Evolutionary conservation across 1,140 invertebrate genomes (phyloP), one percentile per base, ranked within the genome.

Genomic region (Euschistus heros): DNA sequence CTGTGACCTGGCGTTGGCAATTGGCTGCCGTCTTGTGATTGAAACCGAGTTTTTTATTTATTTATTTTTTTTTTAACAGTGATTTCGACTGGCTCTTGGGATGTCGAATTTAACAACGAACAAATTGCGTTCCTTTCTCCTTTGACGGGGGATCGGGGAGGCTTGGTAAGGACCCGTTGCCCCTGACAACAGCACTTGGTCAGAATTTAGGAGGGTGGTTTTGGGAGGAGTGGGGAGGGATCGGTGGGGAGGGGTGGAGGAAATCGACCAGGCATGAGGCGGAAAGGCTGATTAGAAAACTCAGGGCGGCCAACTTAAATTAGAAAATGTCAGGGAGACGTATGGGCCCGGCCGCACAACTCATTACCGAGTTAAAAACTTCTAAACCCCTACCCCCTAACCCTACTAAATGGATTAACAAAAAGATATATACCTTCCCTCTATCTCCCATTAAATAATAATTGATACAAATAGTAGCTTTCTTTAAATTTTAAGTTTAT

Each of bases 211-310:
- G 33, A 37, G 33, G 33, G 33, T 37, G 4, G 33, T 37, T 37
- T 37, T 37, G 33, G 33, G 24, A 26, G 54, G 54, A 27, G 54
- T 24, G 24, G 20, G 24, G 20, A 57, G 20, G 54, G 18, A 24
- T 37, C 33, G 1, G 10, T 14, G 15, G 22, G 54, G 54, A 24
- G 54, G 54, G 20, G 18, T 17, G 14, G 54, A 57, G 54, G 54
- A 57, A 57, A 57, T 57, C 54, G 54, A 57, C 54, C 54, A 26
- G 54, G 20, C 54, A 26, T 57, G 20, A 22, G 54, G 54, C 24
- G 54, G 54, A 57, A 57, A 57, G 54, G 18, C 54, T 57, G 54
- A 57, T 57, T 57, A 57, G 54, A 57, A 57, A 57, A 57, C 54
- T 57, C 54, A 24, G 24, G 24, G 54, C 20, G 54, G 54, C 54